Percentiles rank a stretch among this genome's conserved stretches.
Evolutionary conservation across 2,797 vertebrate genomes (phyloP).

Genomic region (Darevskia nairensis): DNA sequence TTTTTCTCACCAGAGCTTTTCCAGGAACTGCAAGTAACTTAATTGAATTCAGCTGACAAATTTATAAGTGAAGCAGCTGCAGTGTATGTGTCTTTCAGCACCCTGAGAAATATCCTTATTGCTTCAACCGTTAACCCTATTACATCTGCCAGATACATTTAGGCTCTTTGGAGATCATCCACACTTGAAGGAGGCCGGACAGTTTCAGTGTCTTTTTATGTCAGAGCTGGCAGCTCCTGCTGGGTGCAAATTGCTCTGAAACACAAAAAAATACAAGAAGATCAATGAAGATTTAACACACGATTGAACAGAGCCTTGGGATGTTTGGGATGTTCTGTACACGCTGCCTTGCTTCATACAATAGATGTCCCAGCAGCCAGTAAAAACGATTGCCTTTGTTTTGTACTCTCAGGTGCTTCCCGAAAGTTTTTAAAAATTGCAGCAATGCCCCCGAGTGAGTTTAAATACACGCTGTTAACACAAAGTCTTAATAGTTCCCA

Average conservation of each 20-base stretch:
- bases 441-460: neutral
- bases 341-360: constrained; percentile 17
- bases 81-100: neutral
- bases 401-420: constrained; percentile 1
- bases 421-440: neutral
- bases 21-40: neutral
- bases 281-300: constrained; percentile 17
- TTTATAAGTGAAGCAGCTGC: neutral
- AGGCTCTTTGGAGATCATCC: neutral
- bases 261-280: neutral
- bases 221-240: neutral
- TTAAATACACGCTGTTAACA: neutral
- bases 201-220: constrained; percentile 9
- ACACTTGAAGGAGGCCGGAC: constrained; percentile 2
- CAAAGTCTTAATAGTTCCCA: neutral
- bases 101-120: constrained; percentile 1
- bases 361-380: constrained; percentile 21
- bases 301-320: constrained; percentile 7
- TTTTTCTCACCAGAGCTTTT: neutral
- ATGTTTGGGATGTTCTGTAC: neutral
- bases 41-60: constrained; percentile 4
- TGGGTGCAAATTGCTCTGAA: constrained; percentile 3
- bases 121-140: neutral
- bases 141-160: constrained; percentile 32
- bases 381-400: neutral